Conservation (phyloP, 2,888 invertebrate genomes). For the Eilema griseolum region DNA sequence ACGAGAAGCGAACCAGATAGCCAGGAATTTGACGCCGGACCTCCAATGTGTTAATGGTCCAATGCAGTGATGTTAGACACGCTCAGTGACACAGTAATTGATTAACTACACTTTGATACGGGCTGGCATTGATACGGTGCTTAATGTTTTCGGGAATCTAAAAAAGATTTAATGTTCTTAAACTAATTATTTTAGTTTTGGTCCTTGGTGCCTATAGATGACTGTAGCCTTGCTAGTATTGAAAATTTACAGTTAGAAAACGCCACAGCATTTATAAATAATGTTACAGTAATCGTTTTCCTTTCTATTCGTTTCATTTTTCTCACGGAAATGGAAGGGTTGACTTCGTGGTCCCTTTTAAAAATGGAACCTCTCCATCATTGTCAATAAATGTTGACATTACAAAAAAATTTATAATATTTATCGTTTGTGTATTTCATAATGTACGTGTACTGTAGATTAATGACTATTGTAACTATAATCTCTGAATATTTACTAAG, state of each 20-base stretch:
- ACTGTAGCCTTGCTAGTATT: not conserved
- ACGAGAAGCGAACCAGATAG: not conserved
- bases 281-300: not conserved
- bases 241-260: not conserved
- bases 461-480: not conserved
- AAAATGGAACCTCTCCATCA: constrained; percentile 9
- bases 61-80: constrained; percentile 2
- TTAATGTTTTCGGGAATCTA: not conserved
- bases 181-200: not conserved
- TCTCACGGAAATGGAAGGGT: constrained; percentile 14
- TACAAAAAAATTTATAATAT: not conserved
- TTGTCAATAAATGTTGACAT: not conserved
- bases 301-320: constrained; percentile 12
- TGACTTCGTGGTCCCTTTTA: constrained; percentile 9
- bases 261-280: not conserved
- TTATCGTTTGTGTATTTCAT: not conserved
- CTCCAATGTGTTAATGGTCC: constrained; percentile 15
- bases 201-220: not conserved
- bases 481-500: not conserved
- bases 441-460: constrained; percentile 1
- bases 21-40: constrained; percentile 4
- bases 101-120: not conserved
- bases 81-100: not conserved
- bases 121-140: not conserved
- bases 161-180: not conserved